Conservation (phyloP, 2,113 vertebrate genomes). For the Tragelaphus imberbis region DNA sequence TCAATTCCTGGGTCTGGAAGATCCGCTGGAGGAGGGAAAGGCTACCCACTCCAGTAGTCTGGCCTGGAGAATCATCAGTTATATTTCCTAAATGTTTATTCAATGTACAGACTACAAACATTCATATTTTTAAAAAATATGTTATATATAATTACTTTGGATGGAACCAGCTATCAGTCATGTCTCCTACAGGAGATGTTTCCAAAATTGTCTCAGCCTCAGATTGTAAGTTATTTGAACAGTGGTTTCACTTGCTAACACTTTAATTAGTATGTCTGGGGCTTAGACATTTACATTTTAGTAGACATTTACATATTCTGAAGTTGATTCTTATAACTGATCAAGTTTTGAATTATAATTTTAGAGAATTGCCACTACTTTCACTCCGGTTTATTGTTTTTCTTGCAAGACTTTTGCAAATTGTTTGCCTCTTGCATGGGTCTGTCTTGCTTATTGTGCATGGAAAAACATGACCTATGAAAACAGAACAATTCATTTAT, state of each 20-base stretch:
- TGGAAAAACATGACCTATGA: background rate
- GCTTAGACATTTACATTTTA: background rate
- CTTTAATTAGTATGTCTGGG: background rate
- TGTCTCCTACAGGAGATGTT: background rate
- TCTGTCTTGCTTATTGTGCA: background rate
- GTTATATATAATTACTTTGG: background rate
- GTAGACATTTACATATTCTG: background rate
- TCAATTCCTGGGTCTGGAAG: no score
- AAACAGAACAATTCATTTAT: background rate
- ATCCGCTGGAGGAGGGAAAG: no score
- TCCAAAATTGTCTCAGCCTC: background rate
- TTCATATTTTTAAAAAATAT: background rate
- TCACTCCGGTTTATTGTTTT: background rate
- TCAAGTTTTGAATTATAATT: background rate
- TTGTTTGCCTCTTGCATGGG: background rate
- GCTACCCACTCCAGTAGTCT: background rate
- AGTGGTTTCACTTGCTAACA: background rate
- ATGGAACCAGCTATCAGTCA: background rate
- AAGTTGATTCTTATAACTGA: background rate
- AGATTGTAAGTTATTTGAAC: background rate
- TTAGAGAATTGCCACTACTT: background rate
- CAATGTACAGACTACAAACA: background rate
- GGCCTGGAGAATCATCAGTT: background rate
- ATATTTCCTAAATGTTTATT: slow-evolving; percentile 25
- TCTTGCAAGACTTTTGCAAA: background rate